Evolutionary conservation across 2,888 invertebrate species (phyloP), one percentile per base, ranked within the genome.

Genomic region (Auanema sp.): DNA sequence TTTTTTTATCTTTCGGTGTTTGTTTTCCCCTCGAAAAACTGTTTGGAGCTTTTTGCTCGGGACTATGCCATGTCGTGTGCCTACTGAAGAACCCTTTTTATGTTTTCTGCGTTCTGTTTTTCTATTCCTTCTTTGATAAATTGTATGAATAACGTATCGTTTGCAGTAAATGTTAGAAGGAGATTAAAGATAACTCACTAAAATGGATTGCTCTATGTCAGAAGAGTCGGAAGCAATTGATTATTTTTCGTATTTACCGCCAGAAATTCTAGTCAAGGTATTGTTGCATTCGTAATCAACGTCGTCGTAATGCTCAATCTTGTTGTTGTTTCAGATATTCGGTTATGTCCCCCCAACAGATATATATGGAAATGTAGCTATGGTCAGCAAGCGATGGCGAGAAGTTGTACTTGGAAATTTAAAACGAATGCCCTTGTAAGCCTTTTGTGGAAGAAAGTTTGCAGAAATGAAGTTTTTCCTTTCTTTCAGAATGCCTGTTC

Each of bases 401-500:
- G 40, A 21, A 11, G 25, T 72, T 18, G 65, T 72, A 14, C 67
- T 64, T 1, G 55, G 52, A 0, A 72, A 72, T 50, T 33, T 71
- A 42, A 69, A 63, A 16, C 53, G 57, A 14, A 18, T 71, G 49
- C 40, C 40, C 23, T 51, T 65, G 68, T 67, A n/a, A 25, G 58
- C 47, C 41, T 47, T 18, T 57, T 41, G 6, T n/a, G n/a, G n/a
- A n/a, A n/a, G n/a, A 41, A 24, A n/a, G 16, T 54, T 24, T 51
- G 3, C 50, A 11, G 16, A n/a, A 6, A n/a, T 49, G n/a, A 52
- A 12, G 3, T 18, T 12, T 18, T 6, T 11, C 25, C 18, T 33
- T 8, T 61, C 42, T 60, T 58, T 1, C 60, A 71, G 71, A 55
- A 65, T 69, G 25, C 69, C 69, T 11, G 67, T 63, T 11, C 72